Conservation (phyloP, 2,113 vertebrate genomes). For the Glareola pratincola region DNA sequence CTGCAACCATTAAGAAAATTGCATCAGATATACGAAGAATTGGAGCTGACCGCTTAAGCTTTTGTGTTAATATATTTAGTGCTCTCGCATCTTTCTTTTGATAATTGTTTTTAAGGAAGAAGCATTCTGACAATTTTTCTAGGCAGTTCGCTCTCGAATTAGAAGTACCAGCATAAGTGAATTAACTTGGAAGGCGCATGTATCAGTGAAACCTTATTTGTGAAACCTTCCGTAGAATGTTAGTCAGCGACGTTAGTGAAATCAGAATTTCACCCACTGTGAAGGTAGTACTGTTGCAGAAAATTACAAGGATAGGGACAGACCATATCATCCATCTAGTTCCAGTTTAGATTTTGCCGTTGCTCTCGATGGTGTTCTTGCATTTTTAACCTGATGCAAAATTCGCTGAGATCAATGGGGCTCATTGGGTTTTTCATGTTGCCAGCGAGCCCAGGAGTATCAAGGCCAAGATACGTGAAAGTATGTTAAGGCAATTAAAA, state of each 20-base stretch:
- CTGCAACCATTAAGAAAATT: neutral
- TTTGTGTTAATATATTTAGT: neutral
- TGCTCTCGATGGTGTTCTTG: neutral
- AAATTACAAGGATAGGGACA: neutral
- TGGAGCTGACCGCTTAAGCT: neutral
- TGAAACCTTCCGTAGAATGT: neutral
- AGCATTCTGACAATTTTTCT: neutral
- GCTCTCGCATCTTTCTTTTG: neutral
- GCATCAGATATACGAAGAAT: neutral
- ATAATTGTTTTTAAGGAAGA: neutral
- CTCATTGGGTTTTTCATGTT: neutral
- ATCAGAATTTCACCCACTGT: neutral
- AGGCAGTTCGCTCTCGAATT: neutral
- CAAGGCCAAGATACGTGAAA: neutral
- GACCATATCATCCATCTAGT: neutral
- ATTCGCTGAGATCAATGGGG: neutral
- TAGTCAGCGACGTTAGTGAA: neutral
- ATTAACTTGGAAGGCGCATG: neutral
- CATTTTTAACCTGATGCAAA: neutral
- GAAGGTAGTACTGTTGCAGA: neutral
- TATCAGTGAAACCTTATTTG: neutral
- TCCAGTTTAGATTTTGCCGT: neutral
- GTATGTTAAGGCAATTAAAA: neutral
- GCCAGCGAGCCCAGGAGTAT: neutral
- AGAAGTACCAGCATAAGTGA: neutral